Evolutionary conservation across 2,113 vertebrate genomes (phyloP), one percentile per base, ranked within the genome.

Genomic region (Chauna torquata): DNA sequence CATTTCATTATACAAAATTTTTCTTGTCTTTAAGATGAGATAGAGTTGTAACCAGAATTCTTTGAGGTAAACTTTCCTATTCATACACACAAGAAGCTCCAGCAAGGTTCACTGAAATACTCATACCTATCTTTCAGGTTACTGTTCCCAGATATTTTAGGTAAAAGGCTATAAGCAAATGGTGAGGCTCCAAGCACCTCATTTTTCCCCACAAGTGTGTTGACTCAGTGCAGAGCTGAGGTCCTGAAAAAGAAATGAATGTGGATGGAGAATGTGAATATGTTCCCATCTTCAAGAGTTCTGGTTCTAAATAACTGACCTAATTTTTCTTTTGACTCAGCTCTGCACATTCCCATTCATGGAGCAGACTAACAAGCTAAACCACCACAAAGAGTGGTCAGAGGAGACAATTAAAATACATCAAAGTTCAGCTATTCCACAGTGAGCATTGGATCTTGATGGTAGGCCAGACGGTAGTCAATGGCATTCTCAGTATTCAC

Each of bases 391-490:
- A 57, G 19, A 76, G 76, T 13, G 23, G 32, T 72, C 50, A 79
- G 65, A 85, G 23, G 24, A 95, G 34, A 91, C 14, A 84, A 84
- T 86, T 86, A 96, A 84, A 95, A 84, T 36, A 87, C 30, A 86
- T 75, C 44, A 54, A 75, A 91, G 42, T 91, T 91, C 66, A 82
- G 74, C 30, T 58, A 22, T 3, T 44, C 2, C 25, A 87, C 57
- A 52, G 40, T 22, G 9, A 92, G 25, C 50, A 82, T 44, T 9
- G 20, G 17, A 72, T 79, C n/a, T 50, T 66, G 38, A 71, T 30
- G 11, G 19, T 6, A 87, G 52, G 47, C 79, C 20, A 79, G 20
- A 55, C 3, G 72, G 8, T 10, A 92, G 52, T 44, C 45, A 86
- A 50, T 18, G 15, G 27, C 59, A 78, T 86, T 70, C n/a, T 78